Evolutionary conservation across 2,113 vertebrate genomes (phyloP).

Genomic region (Cottus gobio): DNA sequence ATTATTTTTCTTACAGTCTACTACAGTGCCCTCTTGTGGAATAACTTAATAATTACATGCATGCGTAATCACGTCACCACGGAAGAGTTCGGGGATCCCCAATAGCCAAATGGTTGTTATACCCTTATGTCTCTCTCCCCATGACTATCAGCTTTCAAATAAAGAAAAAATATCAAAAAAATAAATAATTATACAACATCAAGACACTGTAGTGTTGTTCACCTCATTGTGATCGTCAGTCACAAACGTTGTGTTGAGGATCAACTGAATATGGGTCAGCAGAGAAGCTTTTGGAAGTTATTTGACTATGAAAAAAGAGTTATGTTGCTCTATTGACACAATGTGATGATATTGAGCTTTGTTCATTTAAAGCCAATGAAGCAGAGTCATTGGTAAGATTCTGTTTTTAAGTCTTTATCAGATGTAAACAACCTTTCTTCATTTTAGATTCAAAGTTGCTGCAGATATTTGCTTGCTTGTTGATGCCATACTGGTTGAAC

Average conservation of each 20-base stretch:
- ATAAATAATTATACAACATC: too few species aligned
- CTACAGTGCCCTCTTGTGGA: constrained; percentile 10
- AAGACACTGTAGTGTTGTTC: too few species aligned
- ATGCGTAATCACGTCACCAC: not conserved
- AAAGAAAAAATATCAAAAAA: too few species aligned
- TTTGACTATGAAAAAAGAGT: not conserved
- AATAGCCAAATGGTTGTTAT: too few species aligned
- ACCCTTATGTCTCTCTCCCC: too few species aligned
- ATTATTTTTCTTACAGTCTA: not conserved
- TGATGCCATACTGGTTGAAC: not conserved
- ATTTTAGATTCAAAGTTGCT: not conserved
- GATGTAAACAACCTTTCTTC: not conserved
- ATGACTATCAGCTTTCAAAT: too few species aligned
- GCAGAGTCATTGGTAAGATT: not conserved
- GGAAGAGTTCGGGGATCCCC: too few species aligned
- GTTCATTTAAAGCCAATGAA: not conserved
- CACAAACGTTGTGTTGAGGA: too few species aligned
- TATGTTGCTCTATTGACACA: not conserved
- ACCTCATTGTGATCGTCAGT: too few species aligned
- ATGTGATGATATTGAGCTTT: not conserved
- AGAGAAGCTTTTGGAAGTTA: not conserved
- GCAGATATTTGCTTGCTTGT: not conserved
- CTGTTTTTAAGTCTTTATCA: not conserved
- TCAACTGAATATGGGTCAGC: too few species aligned
- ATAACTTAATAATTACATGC: not conserved